Conservation (phyloP, 2,888 invertebrate genomes). For the Tryphoninae sp. region DNA sequence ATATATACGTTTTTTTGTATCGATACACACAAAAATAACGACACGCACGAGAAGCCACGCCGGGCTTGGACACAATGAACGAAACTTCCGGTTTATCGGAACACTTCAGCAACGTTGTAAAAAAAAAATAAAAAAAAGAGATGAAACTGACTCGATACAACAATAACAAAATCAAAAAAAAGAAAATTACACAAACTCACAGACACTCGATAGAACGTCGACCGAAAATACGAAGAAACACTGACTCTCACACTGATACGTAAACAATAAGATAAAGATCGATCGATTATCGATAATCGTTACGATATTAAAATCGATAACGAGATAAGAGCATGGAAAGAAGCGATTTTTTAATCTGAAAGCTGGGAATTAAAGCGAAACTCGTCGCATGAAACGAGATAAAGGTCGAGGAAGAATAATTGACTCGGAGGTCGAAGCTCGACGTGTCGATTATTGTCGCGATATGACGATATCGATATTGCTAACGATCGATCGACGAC, state of each 20-base stretch:
- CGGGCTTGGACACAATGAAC: background rate
- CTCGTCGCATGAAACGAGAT: background rate
- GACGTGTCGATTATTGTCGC: constrained; percentile 16
- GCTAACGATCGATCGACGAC: constrained; percentile 29
- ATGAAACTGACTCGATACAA: background rate
- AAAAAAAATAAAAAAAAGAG: background rate
- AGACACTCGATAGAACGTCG: background rate
- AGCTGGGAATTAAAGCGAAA: background rate
- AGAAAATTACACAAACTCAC: background rate
- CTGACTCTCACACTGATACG: background rate
- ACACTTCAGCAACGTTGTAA: background rate
- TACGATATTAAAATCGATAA: background rate
- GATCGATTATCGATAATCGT: background rate
- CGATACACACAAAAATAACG: constrained; percentile 17
- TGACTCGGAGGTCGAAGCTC: background rate
- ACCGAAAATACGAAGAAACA: background rate
- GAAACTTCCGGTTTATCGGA: background rate
- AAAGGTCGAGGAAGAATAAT: background rate
- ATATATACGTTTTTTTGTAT: background rate
- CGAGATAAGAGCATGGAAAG: background rate
- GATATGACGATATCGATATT: constrained; percentile 9
- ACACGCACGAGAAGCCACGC: background rate
- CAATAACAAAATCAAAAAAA: background rate
- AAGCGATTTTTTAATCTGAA: no score
- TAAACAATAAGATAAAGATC: background rate